Conservation (phyloP, 2,113 vertebrate species). For the Nymphicus hollandicus region DNA sequence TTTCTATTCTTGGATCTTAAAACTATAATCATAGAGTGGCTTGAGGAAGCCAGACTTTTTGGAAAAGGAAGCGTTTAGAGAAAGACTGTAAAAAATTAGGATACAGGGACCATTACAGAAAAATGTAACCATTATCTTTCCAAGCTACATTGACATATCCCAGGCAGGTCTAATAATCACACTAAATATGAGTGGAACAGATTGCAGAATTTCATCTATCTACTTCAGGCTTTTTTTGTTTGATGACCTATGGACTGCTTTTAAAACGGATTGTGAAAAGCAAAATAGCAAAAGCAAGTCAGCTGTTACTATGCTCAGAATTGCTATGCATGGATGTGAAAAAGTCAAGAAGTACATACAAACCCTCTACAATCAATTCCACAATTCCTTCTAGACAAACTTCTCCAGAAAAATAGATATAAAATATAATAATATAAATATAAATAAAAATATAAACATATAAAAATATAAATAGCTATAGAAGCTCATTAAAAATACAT, state of each 20-base stretch:
- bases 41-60: background rate
- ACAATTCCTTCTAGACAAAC: background rate
- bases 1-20: constrained; percentile 4
- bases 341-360: background rate
- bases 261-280: background rate
- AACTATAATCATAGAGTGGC: background rate
- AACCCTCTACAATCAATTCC: background rate
- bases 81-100: background rate
- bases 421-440: background rate
- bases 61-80: background rate
- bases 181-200: background rate
- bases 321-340: background rate
- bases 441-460: too few relatives aligned
- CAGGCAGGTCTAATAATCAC: background rate
- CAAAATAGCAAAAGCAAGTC: background rate
- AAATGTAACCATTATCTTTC: background rate
- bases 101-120: background rate
- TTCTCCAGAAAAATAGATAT: background rate
- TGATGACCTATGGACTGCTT: background rate
- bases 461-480: background rate
- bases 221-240: background rate
- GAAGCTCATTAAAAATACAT: background rate
- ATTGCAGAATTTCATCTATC: background rate
- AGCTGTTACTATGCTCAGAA: background rate
- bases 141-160: background rate